Conservation (phyloP, 2,888 invertebrate genomes). For the Gymnoscelis rufifasciata region DNA sequence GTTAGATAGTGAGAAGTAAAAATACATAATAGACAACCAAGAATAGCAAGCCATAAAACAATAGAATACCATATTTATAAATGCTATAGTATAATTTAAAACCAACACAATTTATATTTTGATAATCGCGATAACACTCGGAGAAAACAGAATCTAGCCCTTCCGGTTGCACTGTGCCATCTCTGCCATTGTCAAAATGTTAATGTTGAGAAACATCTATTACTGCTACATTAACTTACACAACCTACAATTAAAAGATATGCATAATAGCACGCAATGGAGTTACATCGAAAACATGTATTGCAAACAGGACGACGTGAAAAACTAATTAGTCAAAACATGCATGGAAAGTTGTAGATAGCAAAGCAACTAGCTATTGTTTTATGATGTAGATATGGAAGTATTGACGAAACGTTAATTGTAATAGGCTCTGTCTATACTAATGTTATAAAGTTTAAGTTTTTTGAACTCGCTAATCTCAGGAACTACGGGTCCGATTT, state of each 20-base stretch:
- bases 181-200: conserved; percentile 17
- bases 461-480: too few species aligned
- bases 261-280: conserved; percentile 44
- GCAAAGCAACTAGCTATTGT: conserved; percentile 25
- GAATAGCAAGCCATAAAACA: too few species aligned
- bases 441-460: too few species aligned
- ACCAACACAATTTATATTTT: too few species aligned
- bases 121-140: background rate
- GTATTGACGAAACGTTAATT: too few species aligned
- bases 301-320: conserved; percentile 38
- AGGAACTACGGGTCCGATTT: too few species aligned
- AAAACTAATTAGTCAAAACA: conserved; percentile 35
- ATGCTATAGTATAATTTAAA: too few species aligned
- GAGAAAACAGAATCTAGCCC: conserved; percentile 2
- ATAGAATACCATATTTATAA: too few species aligned
- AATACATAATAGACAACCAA: too few species aligned
- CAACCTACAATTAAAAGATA: conserved; percentile 41
- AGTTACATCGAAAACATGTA: conserved; percentile 44
- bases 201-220: conserved; percentile 16
- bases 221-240: conserved; percentile 37
- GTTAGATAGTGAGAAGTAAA: too few species aligned
- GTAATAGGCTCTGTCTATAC: too few species aligned
- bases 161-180: conserved; percentile 7
- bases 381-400: conserved; percentile 11
- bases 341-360: conserved; percentile 22